Evolutionary conservation across 2,113 vertebrate genomes (phyloP).

Genomic region (Callopanchax toddi): DNA sequence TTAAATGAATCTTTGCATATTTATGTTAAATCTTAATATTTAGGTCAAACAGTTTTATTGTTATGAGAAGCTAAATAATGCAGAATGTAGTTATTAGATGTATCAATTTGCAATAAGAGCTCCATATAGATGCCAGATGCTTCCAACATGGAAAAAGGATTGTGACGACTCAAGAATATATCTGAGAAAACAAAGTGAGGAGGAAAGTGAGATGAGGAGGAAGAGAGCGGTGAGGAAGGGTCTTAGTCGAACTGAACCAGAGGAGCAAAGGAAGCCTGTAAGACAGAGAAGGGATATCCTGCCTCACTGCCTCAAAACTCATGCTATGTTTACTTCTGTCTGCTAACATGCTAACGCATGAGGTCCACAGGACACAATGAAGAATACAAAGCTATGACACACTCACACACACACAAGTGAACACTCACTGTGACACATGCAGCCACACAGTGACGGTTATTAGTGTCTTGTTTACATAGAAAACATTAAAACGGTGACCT

Average conservation of each 20-base stretch:
- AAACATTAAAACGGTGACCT: slow-evolving; percentile 19
- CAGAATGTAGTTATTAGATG: no score
- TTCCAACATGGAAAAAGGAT: no score
- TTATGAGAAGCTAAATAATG: no score
- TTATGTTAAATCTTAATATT: no score
- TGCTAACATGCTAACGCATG: slow-evolving; percentile 24
- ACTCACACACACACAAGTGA: slow-evolving; percentile 35
- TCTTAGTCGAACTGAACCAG: slow-evolving; percentile 42
- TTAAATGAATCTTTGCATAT: no score
- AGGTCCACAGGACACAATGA: slow-evolving; percentile 56
- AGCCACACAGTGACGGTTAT: slow-evolving; percentile 48
- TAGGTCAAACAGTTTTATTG: no score
- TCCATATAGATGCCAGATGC: no score
- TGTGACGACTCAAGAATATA: slow-evolving; percentile 1
- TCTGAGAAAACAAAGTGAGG: slow-evolving; percentile 14
- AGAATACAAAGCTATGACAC: slow-evolving; percentile 53
- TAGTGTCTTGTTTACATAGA: slow-evolving; percentile 64
- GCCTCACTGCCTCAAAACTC: slow-evolving; percentile 41
- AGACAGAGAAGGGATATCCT: slow-evolving; percentile 78
- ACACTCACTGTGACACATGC: slow-evolving; percentile 24
- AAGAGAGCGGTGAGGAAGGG: slow-evolving; percentile 53
- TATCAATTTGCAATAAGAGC: no score
- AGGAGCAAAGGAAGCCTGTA: slow-evolving; percentile 71
- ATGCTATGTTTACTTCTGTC: slow-evolving; percentile 47
- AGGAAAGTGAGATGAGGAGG: slow-evolving; percentile 51